phyloP scores from a whole-genome alignment of 2,113 vertebrate species.

The Cricetomys ansorgei region DNA sequence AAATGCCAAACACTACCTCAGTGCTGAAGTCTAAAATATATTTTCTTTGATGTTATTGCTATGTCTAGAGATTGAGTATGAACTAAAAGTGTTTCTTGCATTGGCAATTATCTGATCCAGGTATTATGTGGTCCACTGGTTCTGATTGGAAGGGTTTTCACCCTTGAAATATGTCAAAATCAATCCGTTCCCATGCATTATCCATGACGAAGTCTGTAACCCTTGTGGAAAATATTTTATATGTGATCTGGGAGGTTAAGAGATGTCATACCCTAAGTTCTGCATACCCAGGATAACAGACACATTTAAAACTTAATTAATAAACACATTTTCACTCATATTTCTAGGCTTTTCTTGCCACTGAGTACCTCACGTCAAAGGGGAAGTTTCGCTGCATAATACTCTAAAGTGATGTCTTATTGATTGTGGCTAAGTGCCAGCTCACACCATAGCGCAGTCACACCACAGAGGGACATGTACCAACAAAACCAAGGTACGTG shows the following conservation, averaged over 20 bases:
- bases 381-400: background rate
- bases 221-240: background rate
- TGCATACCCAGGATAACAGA: background rate
- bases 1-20: conserved; percentile 5
- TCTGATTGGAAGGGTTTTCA: background rate
- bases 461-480: background rate
- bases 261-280: background rate
- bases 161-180: conserved; percentile 33
- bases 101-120: conserved; percentile 50
- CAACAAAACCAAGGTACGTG: background rate
- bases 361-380: background rate
- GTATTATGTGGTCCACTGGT: conserved; percentile 35
- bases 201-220: background rate
- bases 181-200: conserved; percentile 13
- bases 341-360: conserved; percentile 25
- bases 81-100: background rate
- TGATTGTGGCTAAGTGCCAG: background rate
- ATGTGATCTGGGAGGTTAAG: background rate
- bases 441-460: background rate
- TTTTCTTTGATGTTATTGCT: conserved; percentile 8
- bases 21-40: background rate
- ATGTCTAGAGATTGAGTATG: conserved; percentile 6
- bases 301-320: conserved; percentile 20
- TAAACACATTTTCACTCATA: background rate
- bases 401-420: background rate